Percentiles rank a stretch among this genome's conserved stretches.
Evolutionary conservation across 2,888 invertebrate genomes (phyloP).

Genomic region (Drosophila picticornis): DNA sequence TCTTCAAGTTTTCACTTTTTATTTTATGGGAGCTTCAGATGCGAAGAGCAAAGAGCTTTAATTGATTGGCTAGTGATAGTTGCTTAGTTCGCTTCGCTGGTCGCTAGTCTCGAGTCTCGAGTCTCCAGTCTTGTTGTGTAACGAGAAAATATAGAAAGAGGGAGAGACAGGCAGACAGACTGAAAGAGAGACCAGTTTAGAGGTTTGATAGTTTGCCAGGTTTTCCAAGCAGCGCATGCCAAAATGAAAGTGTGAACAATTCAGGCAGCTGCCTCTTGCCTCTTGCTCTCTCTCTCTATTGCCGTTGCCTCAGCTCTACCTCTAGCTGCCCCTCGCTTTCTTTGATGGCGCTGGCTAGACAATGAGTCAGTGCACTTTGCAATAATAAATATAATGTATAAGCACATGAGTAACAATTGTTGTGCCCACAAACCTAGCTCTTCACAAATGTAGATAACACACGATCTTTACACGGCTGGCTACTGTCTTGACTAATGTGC

Average conservation of each 20-base stretch:
- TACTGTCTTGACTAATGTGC: conserved; percentile 49
- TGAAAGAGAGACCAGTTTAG: conserved; percentile 43
- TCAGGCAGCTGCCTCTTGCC: conserved; percentile 39
- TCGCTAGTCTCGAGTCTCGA: conserved; percentile 14
- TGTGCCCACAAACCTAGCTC: conserved; percentile 8
- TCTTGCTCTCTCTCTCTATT: background rate
- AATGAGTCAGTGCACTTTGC: conserved; percentile 75
- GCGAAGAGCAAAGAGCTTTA: conserved; percentile 69
- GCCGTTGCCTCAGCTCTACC: conserved; percentile 1
- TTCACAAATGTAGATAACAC: conserved; percentile 40
- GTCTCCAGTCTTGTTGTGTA: conserved; percentile 42
- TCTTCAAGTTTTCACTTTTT: conserved; percentile 55
- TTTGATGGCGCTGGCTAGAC: conserved; percentile 49
- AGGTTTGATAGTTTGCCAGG: conserved; percentile 45
- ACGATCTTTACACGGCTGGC: conserved; percentile 49
- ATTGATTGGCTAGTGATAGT: conserved; percentile 70
- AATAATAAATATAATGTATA: conserved; percentile 56
- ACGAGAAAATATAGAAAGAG: conserved; percentile 21
- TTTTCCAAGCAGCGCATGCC: conserved; percentile 60
- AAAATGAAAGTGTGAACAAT: conserved; percentile 79
- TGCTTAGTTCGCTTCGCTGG: conserved; percentile 59
- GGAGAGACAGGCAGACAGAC: background rate
- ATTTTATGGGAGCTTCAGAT: conserved; percentile 36
- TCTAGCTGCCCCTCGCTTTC: conserved; percentile 43
- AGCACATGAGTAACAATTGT: conserved; percentile 54